These are phyloP conservation scores for Stercorarius parasiticus DNA, from an alignment of 2,113 vertebrate species.

Conservation along the genomic window DNA sequence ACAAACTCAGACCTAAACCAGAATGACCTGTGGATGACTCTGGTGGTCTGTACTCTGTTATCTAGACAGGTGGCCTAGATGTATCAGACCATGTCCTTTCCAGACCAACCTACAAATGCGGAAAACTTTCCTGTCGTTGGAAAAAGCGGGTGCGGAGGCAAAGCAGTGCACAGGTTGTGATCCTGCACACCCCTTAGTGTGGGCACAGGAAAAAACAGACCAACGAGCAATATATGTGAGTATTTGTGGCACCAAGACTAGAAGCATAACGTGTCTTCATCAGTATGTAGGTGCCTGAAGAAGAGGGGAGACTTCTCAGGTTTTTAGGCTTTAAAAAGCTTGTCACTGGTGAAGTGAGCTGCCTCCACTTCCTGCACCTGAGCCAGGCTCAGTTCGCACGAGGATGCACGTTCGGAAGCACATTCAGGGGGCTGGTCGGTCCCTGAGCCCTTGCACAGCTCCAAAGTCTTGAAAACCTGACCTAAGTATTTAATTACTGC, in stretches of 20 bases:
- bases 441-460: neutral
- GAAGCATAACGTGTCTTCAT: neutral
- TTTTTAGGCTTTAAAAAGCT: neutral
- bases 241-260: neutral
- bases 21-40: neutral
- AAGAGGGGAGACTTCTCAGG: neutral
- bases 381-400: fast-evolving
- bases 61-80: neutral
- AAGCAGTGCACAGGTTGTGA: neutral
- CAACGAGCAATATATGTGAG: fast-evolving
- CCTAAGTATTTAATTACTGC: neutral
- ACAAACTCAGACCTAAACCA: neutral
- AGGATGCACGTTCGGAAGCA: fast-evolving
- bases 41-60: neutral
- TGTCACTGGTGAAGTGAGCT: neutral
- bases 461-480: neutral
- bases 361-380: neutral
- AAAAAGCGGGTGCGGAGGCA: fast-evolving
- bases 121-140: neutral
- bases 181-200: neutral
- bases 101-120: neutral
- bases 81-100: neutral
- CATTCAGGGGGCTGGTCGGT: fast-evolving
- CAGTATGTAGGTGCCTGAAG: no score
- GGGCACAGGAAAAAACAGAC: neutral